Evolutionary conservation across 2,888 invertebrate species (phyloP).

Genomic region (Drosophila hamatofila): DNA sequence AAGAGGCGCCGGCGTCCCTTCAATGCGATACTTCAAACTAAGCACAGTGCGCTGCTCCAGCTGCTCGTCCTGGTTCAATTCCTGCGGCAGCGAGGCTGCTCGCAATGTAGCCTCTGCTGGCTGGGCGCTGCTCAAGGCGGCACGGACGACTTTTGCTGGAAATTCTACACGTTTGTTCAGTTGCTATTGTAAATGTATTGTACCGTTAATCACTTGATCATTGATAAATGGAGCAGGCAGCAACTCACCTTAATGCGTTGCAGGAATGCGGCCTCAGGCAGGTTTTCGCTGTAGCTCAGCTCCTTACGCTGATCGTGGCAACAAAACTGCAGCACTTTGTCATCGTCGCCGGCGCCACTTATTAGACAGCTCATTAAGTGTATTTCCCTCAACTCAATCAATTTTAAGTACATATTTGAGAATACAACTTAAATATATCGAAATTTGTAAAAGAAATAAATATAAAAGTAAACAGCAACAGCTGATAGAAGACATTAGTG

Average conservation of each 20-base stretch:
- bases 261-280: constrained; percentile 23
- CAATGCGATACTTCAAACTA: constrained; percentile 74
- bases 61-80: neutral
- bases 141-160: constrained; percentile 57
- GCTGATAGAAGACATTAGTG: constrained; percentile 17
- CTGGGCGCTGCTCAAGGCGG: constrained; percentile 43
- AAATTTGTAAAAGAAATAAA: neutral
- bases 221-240: too few relatives aligned
- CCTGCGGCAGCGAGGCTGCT: neutral
- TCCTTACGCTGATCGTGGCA: constrained; percentile 24
- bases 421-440: neutral
- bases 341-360: neutral
- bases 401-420: constrained; percentile 40
- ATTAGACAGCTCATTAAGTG: constrained; percentile 19
- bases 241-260: constrained; percentile 51
- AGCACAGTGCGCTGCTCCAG: constrained; percentile 31
- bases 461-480: constrained; percentile 9
- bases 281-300: constrained; percentile 50
- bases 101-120: constrained; percentile 40
- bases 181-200: constrained; percentile 46
- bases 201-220: neutral
- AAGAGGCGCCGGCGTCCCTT: constrained; percentile 53
- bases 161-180: constrained; percentile 81
- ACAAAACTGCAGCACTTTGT: constrained; percentile 23
- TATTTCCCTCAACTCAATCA: constrained; percentile 5